Conservation (phyloP, 2,888 invertebrate species). For the Morpho helenor region DNA sequence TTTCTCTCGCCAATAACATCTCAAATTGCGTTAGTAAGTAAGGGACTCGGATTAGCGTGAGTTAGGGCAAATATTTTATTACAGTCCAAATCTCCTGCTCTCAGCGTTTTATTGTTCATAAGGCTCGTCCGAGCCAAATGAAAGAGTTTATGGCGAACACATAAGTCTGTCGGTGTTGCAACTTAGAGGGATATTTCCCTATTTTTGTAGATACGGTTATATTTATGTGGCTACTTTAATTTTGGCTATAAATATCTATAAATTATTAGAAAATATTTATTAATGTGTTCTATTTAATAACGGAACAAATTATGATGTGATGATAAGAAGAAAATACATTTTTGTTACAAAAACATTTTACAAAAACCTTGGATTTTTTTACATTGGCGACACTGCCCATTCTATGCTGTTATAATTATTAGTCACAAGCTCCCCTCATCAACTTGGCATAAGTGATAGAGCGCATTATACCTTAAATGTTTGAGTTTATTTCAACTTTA, state of each 20-base stretch:
- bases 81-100: slow-evolving; percentile 78
- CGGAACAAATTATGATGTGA: too few species aligned
- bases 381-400: too few species aligned
- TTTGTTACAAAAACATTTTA: too few species aligned
- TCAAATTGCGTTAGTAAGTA: slow-evolving; percentile 75
- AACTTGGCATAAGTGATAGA: too few species aligned
- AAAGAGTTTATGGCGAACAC: slow-evolving; percentile 77
- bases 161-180: slow-evolving; percentile 71
- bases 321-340: too few species aligned
- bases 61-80: slow-evolving; percentile 79
- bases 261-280: not conserved
- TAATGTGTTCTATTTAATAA: too few species aligned
- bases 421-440: too few species aligned
- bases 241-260: slow-evolving; percentile 3
- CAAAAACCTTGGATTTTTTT: too few species aligned
- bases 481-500: too few species aligned
- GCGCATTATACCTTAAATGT: too few species aligned
- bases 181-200: slow-evolving; percentile 42
- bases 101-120: slow-evolving; percentile 79
- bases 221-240: slow-evolving; percentile 18
- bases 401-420: too few species aligned
- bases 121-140: slow-evolving; percentile 79
- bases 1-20: slow-evolving; percentile 62
- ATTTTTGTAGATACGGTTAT: slow-evolving; percentile 34
- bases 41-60: slow-evolving; percentile 76